Evolutionary conservation across 1,140 invertebrate genomes (phyloP).

Genomic region (Pararge aegeria): DNA sequence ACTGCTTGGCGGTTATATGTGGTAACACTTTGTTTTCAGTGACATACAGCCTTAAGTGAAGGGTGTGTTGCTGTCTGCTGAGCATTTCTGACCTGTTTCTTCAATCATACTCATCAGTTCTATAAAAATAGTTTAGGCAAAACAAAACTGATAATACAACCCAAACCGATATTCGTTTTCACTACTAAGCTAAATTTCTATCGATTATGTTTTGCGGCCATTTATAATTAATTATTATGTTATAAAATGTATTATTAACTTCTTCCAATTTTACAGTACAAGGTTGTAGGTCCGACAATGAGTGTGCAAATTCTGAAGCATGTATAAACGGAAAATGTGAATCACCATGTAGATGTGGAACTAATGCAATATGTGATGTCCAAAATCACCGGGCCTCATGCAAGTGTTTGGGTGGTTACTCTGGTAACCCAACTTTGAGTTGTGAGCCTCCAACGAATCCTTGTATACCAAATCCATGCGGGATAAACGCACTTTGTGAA

Average conservation of each 20-base stretch:
- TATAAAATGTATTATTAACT: not conserved
- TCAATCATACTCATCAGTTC: too few relatives aligned
- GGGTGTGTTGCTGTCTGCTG: too few relatives aligned
- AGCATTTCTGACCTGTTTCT: too few relatives aligned
- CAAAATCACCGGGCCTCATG: constrained; percentile 86
- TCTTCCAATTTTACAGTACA: constrained; percentile 71
- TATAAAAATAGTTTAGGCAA: too few relatives aligned
- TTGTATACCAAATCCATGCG: constrained; percentile 92
- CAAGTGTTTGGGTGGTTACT: constrained; percentile 88
- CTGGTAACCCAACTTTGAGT: constrained; percentile 84
- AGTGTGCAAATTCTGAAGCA: constrained; percentile 85
- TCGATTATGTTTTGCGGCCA: too few relatives aligned
- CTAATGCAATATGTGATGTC: constrained; percentile 88
- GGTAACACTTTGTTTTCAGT: too few relatives aligned
- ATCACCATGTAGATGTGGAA: constrained; percentile 88
- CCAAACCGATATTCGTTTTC: too few relatives aligned
- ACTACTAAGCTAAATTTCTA: too few relatives aligned
- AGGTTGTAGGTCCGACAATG: constrained; percentile 85
- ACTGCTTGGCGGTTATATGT: too few relatives aligned
- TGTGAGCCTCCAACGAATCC: constrained; percentile 84
- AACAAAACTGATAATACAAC: too few relatives aligned
- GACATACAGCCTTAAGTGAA: too few relatives aligned
- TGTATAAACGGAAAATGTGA: constrained; percentile 87
- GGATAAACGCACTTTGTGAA: constrained; percentile 90
- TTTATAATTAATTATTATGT: too few relatives aligned